Percentiles rank a stretch among this genome's conserved stretches.
Conservation (phyloP, 2,113 vertebrate species). For the Psilopsiagon aurifrons region DNA sequence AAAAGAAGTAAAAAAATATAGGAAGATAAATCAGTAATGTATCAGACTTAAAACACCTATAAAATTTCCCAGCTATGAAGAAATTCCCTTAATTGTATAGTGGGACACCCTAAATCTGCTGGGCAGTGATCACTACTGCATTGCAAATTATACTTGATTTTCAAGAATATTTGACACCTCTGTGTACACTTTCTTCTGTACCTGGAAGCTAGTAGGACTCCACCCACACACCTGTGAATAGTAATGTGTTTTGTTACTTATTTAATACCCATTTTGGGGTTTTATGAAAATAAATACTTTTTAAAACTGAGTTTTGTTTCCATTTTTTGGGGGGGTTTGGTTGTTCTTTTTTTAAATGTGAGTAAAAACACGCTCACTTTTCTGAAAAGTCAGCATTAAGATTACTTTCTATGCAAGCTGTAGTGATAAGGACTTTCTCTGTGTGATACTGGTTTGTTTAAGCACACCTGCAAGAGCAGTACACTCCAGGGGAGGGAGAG, state of each 20-base stretch:
- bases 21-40: background rate
- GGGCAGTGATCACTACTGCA: background rate
- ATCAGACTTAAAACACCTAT: background rate
- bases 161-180: background rate
- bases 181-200: background rate
- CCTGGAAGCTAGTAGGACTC: background rate
- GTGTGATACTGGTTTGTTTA: background rate
- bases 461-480: background rate
- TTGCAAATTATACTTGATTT: background rate
- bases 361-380: background rate
- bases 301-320: background rate
- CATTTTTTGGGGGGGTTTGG: accelerated
- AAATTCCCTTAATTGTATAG: background rate
- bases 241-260: background rate
- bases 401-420: background rate
- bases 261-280: background rate
- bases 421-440: background rate
- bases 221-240: background rate
- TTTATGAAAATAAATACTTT: background rate
- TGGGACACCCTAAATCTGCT: background rate
- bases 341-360: background rate
- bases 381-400: background rate
- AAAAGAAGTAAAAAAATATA: background rate
- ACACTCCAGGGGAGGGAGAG: background rate
- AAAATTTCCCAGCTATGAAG: background rate